Base-by-base conservation (phyloP, 2,888 invertebrate species). In the Parasteatoda lunata region DNA sequence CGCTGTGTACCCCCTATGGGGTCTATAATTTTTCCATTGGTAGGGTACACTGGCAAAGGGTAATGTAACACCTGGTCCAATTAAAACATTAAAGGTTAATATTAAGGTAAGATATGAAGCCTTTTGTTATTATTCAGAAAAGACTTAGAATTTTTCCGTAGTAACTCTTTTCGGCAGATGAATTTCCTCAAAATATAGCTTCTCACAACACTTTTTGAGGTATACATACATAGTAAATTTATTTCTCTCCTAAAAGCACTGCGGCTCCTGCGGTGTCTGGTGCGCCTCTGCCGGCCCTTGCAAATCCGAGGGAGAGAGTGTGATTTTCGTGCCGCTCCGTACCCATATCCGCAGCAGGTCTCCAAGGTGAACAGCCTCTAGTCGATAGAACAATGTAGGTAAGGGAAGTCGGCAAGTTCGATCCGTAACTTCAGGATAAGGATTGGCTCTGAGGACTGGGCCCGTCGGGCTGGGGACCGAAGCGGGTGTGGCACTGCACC, bases 401-500 rank as follows among this genome's bases (percentile, higher is more conserved):
- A 94, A 94, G 94, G 93, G 93, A 94, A 94, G 94, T 94, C 94
- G 94, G 93, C 94, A 94, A 94, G 94, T 94, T 94, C 92, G 91
- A 92, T 92, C 89, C 91, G 91, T 91, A 93, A 92, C 92, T 92
- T 92, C 93, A 94, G 94, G 93, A 94, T 92, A 94, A 94, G 94
- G 94, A 94, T 94, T 94, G 94, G 94, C 94, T 94, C 94, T 94
- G 94, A 94, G 94, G 94, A 93, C 93, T 93, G 93, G 93, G 94
- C 92, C 92, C 93, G 93, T 93, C 93, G 93, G 93, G 93, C 93
- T 93, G 92, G 93, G 92, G 93, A 92, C 92, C 92, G 92, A 92
- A 92, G 92, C 91, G 91, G 91, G 91, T 88, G 89, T 84, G 90
- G 90, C 89, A 84, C 89, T 88, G 85, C 88, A 75, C 88, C 90